These are phyloP conservation scores for Mixornis gularis DNA, from an alignment of 2,113 vertebrate genomes.

Conservation along the genomic window DNA sequence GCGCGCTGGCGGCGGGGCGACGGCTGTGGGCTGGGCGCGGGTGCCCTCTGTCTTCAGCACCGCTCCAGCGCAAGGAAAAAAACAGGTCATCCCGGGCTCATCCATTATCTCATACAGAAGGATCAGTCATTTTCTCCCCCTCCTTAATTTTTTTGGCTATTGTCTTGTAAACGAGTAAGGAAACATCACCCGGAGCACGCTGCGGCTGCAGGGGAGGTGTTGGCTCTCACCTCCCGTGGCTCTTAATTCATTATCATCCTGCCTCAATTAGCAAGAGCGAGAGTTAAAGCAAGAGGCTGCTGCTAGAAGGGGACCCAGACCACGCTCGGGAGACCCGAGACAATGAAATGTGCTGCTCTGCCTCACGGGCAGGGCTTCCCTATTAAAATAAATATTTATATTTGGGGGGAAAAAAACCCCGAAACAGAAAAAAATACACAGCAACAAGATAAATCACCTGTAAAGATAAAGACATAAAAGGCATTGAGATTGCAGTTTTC, in stretches of 20 bases:
- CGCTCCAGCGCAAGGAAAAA: slow-evolving; percentile 81
- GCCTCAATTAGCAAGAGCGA: background rate
- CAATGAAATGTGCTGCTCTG: background rate
- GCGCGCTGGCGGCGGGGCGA: slow-evolving; percentile 62
- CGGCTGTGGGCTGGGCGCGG: slow-evolving; percentile 75
- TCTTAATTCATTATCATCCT: background rate
- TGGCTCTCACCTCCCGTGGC: background rate
- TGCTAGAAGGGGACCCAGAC: background rate
- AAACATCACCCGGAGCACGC: background rate
- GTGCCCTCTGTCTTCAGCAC: slow-evolving; percentile 87
- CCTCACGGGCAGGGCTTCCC: background rate
- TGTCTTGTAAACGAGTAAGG: background rate
- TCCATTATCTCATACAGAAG: slow-evolving; percentile 68
- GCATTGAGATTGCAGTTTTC: slow-evolving; percentile 47
- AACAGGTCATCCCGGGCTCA: slow-evolving; percentile 85
- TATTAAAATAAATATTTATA: background rate
- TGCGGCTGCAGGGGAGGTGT: background rate
- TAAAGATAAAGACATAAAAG: slow-evolving; percentile 12
- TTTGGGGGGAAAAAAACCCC: accelerated
- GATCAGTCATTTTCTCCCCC: slow-evolving; percentile 43
- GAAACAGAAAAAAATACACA: background rate
- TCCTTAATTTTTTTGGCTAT: slow-evolving; percentile 26
- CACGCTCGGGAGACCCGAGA: background rate
- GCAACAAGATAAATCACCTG: slow-evolving; percentile 1
- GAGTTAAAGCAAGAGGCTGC: background rate